Conservation (phyloP, 1,140 invertebrate species). For the Drosophila sp. region DNA sequence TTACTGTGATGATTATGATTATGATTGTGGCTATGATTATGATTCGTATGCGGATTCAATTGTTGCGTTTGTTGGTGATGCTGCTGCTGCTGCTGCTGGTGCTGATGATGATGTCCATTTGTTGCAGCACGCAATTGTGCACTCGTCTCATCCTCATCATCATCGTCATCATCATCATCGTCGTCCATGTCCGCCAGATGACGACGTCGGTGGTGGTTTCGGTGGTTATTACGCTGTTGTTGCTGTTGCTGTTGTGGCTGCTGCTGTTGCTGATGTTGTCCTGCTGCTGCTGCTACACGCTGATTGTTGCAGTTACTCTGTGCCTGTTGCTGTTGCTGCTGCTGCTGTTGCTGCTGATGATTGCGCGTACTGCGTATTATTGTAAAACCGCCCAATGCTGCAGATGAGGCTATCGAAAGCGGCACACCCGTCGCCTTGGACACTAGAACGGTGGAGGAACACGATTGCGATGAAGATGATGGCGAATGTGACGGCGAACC, state of each 20-base stretch:
- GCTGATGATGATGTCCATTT: conserved; percentile 48
- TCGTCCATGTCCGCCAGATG: conserved; percentile 79
- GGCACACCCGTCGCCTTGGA: conserved; percentile 77
- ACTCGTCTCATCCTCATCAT: conserved; percentile 46
- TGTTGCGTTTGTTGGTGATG: conserved; percentile 39
- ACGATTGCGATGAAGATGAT: conserved; percentile 79
- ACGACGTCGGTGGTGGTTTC: conserved; percentile 83
- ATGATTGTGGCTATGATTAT: conserved; percentile 25
- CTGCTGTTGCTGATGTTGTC: conserved; percentile 36
- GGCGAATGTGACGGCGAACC: conserved; percentile 78
- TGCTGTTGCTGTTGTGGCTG: conserved; percentile 42
- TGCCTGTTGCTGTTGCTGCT: conserved; percentile 41
- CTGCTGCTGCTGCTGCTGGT: conserved; percentile 38
- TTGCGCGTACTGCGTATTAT: conserved; percentile 81
- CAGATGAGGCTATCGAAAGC: conserved; percentile 74
- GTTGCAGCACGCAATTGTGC: conserved; percentile 29
- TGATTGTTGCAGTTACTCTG: conserved; percentile 30
- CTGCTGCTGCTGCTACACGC: conserved; percentile 21
- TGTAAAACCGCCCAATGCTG: conserved; percentile 71
- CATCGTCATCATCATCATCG: conserved; percentile 76
- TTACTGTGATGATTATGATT: conserved; percentile 34
- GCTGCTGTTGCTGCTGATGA: conserved; percentile 57
- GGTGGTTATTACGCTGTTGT: conserved; percentile 79
- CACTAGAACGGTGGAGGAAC: conserved; percentile 80
- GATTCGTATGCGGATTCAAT: conserved; percentile 35